Evolutionary conservation across 1,140 invertebrate species (phyloP).

Genomic region (Hycleus cichorii): DNA sequence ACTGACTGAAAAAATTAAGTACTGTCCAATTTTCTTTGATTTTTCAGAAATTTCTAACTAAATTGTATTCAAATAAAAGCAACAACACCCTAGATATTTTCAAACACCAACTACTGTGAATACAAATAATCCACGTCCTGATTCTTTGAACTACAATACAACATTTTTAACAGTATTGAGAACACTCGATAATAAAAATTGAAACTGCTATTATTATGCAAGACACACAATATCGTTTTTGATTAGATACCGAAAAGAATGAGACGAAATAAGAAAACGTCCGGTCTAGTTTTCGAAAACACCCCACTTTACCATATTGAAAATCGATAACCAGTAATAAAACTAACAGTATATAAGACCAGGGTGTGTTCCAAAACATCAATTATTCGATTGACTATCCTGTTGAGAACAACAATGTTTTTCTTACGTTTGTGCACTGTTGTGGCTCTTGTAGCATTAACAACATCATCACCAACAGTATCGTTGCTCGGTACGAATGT

Average conservation of each 20-base stretch:
- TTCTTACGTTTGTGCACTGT: constrained; percentile 29
- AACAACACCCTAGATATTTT: constrained; percentile 9
- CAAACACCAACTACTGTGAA: constrained; percentile 1
- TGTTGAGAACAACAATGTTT: neutral
- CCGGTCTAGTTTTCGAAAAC: constrained; percentile 10
- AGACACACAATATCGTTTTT: too few relatives aligned
- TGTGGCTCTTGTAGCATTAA: constrained; percentile 45
- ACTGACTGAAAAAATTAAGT: too few relatives aligned
- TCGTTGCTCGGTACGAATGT: constrained; percentile 62
- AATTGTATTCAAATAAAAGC: constrained; percentile 8
- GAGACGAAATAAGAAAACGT: constrained; percentile 6
- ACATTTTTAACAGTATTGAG: neutral
- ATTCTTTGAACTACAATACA: constrained; percentile 10
- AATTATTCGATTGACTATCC: neutral
- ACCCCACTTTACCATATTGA: neutral
- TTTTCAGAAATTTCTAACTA: too few relatives aligned
- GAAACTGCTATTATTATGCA: too few relatives aligned
- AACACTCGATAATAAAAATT: too few relatives aligned
- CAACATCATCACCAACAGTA: constrained; percentile 53
- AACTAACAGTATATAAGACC: constrained; percentile 13
- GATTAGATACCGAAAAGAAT: too few relatives aligned
- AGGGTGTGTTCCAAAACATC: constrained; percentile 16
- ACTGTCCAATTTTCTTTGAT: too few relatives aligned
- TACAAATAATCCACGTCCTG: constrained; percentile 11
- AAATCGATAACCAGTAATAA: too few relatives aligned